phyloP scores from a whole-genome alignment of 2,797 vertebrate genomes.

The Sparidentex hasta region DNA sequence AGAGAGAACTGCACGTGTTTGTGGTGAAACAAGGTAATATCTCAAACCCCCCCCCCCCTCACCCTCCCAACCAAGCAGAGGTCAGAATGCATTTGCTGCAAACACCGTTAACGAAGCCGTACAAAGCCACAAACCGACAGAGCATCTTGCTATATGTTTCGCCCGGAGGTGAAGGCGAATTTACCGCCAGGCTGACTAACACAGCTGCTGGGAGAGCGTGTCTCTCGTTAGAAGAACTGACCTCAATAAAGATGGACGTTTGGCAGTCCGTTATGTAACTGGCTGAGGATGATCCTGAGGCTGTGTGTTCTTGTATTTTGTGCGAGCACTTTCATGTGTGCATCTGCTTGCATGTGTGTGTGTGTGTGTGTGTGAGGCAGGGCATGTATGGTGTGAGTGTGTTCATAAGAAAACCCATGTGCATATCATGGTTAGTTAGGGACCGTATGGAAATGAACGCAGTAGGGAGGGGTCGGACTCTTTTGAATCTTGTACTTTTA shows the following conservation, averaged over 20 bases:
- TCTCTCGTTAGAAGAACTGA: conserved; percentile 79
- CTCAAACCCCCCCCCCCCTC: neutral
- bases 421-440: conserved; percentile 6
- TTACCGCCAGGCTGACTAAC: conserved; percentile 80
- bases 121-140: conserved; percentile 64
- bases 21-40: conserved; percentile 27
- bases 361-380: neutral
- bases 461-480: neutral
- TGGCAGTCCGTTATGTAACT: conserved; percentile 81
- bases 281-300: conserved; percentile 77
- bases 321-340: conserved; percentile 33
- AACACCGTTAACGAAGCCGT: conserved; percentile 23
- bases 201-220: conserved; percentile 80
- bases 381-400: conserved; percentile 22
- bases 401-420: conserved; percentile 20
- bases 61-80: conserved; percentile 21
- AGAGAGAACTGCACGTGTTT: conserved; percentile 23
- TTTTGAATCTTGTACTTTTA: no score
- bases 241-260: conserved; percentile 87
- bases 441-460: neutral
- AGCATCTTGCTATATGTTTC: conserved; percentile 58
- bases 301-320: conserved; percentile 33
- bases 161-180: conserved; percentile 75
- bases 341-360: conserved; percentile 30
- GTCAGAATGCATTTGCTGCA: conserved; percentile 58